Evolutionary conservation across 1,140 invertebrate genomes (phyloP).

Genomic region (Microplitis demolitor): DNA sequence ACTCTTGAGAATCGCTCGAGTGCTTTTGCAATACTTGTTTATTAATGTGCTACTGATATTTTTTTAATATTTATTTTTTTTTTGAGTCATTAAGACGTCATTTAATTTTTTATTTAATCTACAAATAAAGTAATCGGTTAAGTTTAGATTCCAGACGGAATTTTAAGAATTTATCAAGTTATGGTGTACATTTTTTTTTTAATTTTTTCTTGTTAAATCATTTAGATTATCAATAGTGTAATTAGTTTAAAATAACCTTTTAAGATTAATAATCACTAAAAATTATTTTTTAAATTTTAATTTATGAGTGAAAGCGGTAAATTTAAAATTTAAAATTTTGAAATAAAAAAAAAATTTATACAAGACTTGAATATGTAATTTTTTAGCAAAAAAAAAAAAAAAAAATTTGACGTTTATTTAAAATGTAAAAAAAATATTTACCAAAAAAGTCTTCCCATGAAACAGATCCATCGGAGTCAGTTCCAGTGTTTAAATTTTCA

Average conservation of each 20-base stretch:
- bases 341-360: too few relatives aligned
- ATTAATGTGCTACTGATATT: background rate
- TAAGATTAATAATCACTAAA: background rate
- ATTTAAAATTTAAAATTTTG: too few relatives aligned
- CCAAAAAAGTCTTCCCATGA: constrained; percentile 65
- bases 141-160: too few relatives aligned
- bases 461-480: constrained; percentile 61
- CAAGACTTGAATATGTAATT: too few relatives aligned
- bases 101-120: background rate
- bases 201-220: too few relatives aligned
- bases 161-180: too few relatives aligned
- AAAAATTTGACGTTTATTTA: background rate
- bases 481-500: constrained; percentile 37
- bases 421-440: constrained; percentile 34
- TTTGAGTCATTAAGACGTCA: background rate
- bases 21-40: constrained; percentile 4
- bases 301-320: too few relatives aligned
- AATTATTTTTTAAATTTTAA: too few relatives aligned
- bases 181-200: too few relatives aligned
- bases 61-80: too few relatives aligned
- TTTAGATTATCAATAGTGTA: too few relatives aligned
- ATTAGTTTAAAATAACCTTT: constrained; percentile 2
- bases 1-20: constrained; percentile 35
- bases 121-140: background rate
- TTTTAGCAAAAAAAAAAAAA: too few relatives aligned